A percentile compares a stretch with the other conserved stretches of the same genome.
Conservation (phyloP, 2,113 vertebrate species). For the Catagonus wagneri region DNA sequence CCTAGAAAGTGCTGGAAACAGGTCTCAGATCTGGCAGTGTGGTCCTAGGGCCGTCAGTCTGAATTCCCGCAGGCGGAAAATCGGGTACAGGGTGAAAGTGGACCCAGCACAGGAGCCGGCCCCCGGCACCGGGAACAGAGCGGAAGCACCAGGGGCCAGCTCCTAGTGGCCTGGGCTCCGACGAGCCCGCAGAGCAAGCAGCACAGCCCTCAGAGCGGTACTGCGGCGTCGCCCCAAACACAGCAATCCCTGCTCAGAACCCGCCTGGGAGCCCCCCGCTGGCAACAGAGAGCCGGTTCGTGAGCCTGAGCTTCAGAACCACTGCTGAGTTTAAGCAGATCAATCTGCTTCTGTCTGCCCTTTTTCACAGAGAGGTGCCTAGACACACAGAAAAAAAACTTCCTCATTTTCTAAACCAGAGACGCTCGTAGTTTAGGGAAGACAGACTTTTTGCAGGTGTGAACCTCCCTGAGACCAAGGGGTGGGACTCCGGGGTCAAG, state of each 20-base stretch:
- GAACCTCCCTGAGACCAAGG: background rate
- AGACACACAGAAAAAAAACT: too few relatives aligned
- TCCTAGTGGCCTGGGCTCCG: background rate
- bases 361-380: background rate
- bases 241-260: accelerated
- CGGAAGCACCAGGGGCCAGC: accelerated
- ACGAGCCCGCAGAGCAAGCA: background rate
- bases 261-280: accelerated
- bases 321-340: background rate
- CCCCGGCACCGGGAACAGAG: accelerated
- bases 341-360: too few relatives aligned
- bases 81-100: accelerated
- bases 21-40: background rate
- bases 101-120: background rate
- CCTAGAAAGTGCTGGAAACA: background rate
- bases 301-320: background rate
- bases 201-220: accelerated
- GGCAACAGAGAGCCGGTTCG: too few relatives aligned
- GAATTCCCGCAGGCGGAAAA: too few relatives aligned
- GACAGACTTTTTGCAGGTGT: background rate
- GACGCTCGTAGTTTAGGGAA: background rate
- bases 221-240: accelerated
- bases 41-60: too few relatives aligned
- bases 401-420: background rate
- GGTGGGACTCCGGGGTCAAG: background rate